Evolutionary conservation across 1,140 invertebrate species (phyloP), one percentile per base, ranked within the genome.

Genomic region (Bacillus rossius): DNA sequence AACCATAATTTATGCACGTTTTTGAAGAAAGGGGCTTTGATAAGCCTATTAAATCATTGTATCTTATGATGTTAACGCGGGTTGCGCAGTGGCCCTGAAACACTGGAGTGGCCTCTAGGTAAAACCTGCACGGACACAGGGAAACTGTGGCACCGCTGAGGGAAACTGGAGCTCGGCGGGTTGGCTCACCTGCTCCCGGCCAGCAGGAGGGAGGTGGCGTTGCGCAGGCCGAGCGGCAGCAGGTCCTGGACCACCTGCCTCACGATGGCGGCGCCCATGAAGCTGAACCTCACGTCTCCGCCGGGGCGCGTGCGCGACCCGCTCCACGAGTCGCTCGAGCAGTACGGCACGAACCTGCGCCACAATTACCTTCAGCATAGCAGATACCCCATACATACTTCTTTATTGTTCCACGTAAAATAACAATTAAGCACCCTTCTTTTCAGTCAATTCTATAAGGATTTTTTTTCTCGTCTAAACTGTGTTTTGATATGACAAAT

Each of bases 311-410:
- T 64, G 64, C 75, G 80, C 16, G 88, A 87, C 3, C 94, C 94
- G 63, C 88, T 91, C 93, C 94, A 96, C 55, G 89, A 88, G 69
- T 97, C 94, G 69, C 92, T 94, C 50, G 91, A 92, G 74, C 94
- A 97, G 71, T 96, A 97, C 0, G 94, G 94, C 16, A 97, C 79
- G 64, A 92, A 86, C 56, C 84, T 86, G 66, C 66, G 70, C 66
- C 64, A 64, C 65, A 61, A 59, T 59, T 54, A 48, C n/a, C 38
- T 10, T 40, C 10, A 40, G n/a, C 38, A n/a, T 10, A 40, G 10
- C n/a, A n/a, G n/a, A 38, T 10, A 40, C 38, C n/a, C 10, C 10
- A 40, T 13, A 13, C 38, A n/a, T 13, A 40, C 38, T n/a, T 40
- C 10, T 10, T 13, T 10, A 10, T 40, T 10, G 10, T 40, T n/a